Conservation (phyloP, 2,888 invertebrate genomes). For the Melangyna quadrimaculata region DNA sequence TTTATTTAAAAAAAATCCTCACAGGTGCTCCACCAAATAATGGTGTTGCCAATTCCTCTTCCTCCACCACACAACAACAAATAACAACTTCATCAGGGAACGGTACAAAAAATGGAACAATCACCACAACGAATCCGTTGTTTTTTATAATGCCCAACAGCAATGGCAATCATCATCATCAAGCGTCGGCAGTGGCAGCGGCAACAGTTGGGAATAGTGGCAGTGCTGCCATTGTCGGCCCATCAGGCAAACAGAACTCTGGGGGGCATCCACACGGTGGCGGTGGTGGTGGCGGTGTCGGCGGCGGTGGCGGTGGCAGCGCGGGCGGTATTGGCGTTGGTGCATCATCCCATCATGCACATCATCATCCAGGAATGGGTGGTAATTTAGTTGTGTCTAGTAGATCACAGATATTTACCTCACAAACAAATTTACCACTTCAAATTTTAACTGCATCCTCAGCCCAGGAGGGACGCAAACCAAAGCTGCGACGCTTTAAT, state of each 20-base stretch:
- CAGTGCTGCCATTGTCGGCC: neutral
- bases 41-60: slow-evolving; percentile 72
- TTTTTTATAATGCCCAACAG: slow-evolving; percentile 76
- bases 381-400: slow-evolving; percentile 74
- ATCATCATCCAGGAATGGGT: slow-evolving; percentile 72
- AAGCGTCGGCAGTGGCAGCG: slow-evolving; percentile 13
- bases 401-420: slow-evolving; percentile 74
- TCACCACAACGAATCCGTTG: slow-evolving; percentile 75
- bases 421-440: slow-evolving; percentile 76
- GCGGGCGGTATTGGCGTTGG: neutral
- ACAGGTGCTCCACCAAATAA: slow-evolving; percentile 56
- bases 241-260: slow-evolving; percentile 48
- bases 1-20: neutral
- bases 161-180: slow-evolving; percentile 73
- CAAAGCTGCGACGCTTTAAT: slow-evolving; percentile 80
- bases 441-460: slow-evolving; percentile 74
- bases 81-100: slow-evolving; percentile 73
- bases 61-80: slow-evolving; percentile 22
- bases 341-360: slow-evolving; percentile 67
- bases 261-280: neutral
- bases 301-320: neutral
- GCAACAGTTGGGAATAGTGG: slow-evolving; percentile 40
- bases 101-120: slow-evolving; percentile 74
- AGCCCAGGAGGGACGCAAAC: slow-evolving; percentile 78
- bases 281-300: neutral